A percentile compares a stretch with the other conserved stretches of the same genome.
These are phyloP conservation scores for Leucozona laternaria DNA, from an alignment of 2,888 invertebrate species.

Conservation along the genomic window DNA sequence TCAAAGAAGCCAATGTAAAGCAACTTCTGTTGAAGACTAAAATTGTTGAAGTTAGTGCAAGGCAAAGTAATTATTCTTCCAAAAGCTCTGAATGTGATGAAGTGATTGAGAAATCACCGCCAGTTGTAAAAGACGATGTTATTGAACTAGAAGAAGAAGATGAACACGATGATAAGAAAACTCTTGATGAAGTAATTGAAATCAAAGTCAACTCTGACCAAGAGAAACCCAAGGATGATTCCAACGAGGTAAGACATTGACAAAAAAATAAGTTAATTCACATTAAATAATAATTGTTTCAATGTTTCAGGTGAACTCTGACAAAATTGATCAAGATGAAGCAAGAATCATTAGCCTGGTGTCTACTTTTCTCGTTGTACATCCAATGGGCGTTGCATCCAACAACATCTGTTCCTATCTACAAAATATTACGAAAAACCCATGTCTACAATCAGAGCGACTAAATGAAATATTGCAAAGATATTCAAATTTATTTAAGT, in stretches of 20 bases:
- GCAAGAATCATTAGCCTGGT: slow-evolving; percentile 93
- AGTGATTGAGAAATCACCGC: slow-evolving; percentile 56
- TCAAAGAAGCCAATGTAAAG: slow-evolving; percentile 83
- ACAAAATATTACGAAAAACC: slow-evolving; percentile 88
- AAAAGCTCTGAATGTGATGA: slow-evolving; percentile 79
- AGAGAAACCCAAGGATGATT: slow-evolving; percentile 47
- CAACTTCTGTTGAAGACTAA: slow-evolving; percentile 83
- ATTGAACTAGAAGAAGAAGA: slow-evolving; percentile 68
- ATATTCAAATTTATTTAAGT: slow-evolving; percentile 92
- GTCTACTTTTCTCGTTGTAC: slow-evolving; percentile 93
- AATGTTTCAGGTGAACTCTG: slow-evolving; percentile 58
- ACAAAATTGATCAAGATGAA: slow-evolving; percentile 82
- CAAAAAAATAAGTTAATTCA: background rate
- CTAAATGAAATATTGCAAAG: slow-evolving; percentile 91
- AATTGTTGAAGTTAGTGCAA: slow-evolving; percentile 80
- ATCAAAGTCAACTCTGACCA: slow-evolving; percentile 7
- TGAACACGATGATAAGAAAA: slow-evolving; percentile 55
- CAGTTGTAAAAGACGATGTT: slow-evolving; percentile 50
- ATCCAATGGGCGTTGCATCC: slow-evolving; percentile 95
- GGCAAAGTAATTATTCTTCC: slow-evolving; percentile 78
- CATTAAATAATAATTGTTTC: background rate
- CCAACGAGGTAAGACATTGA: slow-evolving; percentile 32
- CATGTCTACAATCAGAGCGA: slow-evolving; percentile 88
- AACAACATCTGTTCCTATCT: slow-evolving; percentile 96
- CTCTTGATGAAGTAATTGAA: background rate